A percentile compares a stretch with the other conserved stretches of the same genome.
These are phyloP conservation scores for Rapana venosa DNA, from an alignment of 2,888 invertebrate genomes.

Conservation along the genomic window DNA sequence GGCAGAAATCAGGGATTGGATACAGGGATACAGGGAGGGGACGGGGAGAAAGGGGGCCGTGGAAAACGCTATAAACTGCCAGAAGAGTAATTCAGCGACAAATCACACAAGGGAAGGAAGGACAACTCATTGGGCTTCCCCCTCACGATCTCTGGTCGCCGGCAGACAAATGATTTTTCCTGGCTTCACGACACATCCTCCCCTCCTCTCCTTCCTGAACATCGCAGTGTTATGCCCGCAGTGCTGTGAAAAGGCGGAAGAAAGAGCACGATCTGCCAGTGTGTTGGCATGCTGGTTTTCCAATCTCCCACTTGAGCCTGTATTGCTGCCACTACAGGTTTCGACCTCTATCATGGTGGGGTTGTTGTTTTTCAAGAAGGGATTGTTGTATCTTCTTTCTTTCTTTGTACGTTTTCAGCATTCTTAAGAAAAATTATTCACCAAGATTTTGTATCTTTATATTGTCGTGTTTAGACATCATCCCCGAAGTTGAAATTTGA, in stretches of 20 bases:
- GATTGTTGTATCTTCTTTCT: not conserved
- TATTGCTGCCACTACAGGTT: no score
- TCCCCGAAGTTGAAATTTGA: no score
- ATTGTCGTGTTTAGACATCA: no score
- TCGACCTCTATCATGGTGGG: not conserved
- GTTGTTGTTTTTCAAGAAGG: not conserved
- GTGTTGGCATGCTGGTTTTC: no score
- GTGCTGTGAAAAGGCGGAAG: not conserved
- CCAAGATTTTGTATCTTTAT: no score
- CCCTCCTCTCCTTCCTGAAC: no score
- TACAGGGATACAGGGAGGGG: not conserved
- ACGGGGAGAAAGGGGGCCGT: not conserved
- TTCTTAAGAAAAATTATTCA: no score
- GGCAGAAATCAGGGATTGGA: no score
- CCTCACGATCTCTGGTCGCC: constrained; percentile 24
- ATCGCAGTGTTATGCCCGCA: not conserved
- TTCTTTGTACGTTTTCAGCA: no score
- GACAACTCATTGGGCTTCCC: constrained; percentile 28
- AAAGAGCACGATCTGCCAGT: not conserved
- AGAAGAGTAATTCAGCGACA: constrained; percentile 6
- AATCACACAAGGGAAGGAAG: constrained; percentile 15
- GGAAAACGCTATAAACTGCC: not conserved
- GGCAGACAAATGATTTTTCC: constrained; percentile 29
- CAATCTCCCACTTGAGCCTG: not conserved
- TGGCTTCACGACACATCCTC: constrained; percentile 10